Conservation (phyloP, 2,888 invertebrate genomes). For the Temnothorax rugatulus region DNA sequence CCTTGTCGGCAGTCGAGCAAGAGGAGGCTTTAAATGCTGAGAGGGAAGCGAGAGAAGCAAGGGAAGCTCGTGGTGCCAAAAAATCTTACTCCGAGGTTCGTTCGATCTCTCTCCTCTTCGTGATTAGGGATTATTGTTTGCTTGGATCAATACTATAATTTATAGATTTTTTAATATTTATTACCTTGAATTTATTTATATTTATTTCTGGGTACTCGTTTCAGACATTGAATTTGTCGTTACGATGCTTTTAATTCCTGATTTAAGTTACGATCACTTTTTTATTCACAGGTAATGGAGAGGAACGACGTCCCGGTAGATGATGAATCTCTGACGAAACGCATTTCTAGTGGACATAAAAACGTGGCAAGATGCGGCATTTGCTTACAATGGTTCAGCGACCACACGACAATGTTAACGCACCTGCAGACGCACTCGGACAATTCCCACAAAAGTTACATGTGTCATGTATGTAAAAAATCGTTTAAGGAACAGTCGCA, state of each 20-base stretch:
- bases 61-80: slow-evolving; percentile 73
- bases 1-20: slow-evolving; percentile 79
- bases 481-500: slow-evolving; percentile 82
- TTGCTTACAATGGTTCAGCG: slow-evolving; percentile 80
- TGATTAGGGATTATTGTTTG: neutral
- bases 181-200: neutral
- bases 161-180: neutral
- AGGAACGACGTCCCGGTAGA: slow-evolving; percentile 70
- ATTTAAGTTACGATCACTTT: slow-evolving; percentile 31
- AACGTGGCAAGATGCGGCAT: slow-evolving; percentile 81
- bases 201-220: neutral
- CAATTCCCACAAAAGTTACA: slow-evolving; percentile 76
- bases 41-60: slow-evolving; percentile 81
- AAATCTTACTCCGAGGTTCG: slow-evolving; percentile 77
- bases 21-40: slow-evolving; percentile 82
- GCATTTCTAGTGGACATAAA: slow-evolving; percentile 67
- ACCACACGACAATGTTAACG: slow-evolving; percentile 81
- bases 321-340: slow-evolving; percentile 73
- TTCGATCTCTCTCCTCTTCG: neutral
- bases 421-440: slow-evolving; percentile 82
- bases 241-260: neutral
- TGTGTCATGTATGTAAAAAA: slow-evolving; percentile 79
- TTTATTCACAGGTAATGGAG: slow-evolving; percentile 72
- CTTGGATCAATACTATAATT: neutral
- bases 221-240: neutral